Evolutionary conservation across 2,888 invertebrate genomes (phyloP).

Genomic region (Drosophila borborema): DNA sequence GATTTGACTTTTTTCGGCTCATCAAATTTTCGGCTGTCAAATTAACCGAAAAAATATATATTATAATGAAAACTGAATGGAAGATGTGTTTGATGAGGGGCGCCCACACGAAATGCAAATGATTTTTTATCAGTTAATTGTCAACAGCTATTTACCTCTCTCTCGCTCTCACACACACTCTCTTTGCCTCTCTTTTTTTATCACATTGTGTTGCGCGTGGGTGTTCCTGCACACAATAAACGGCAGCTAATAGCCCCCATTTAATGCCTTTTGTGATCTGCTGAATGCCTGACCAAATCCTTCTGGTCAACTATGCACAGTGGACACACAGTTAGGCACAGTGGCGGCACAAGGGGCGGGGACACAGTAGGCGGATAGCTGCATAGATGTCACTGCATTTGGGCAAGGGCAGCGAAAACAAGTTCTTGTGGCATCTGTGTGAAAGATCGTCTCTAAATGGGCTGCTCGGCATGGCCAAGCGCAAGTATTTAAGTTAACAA

Average conservation of each 20-base stretch:
- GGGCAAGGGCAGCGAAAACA: conserved; percentile 72
- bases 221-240: conserved; percentile 70
- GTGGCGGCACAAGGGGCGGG: background rate
- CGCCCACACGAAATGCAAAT: conserved; percentile 68
- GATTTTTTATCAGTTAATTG: conserved; percentile 74
- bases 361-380: background rate
- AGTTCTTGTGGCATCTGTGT: conserved; percentile 55
- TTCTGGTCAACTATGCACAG: conserved; percentile 51
- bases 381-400: conserved; percentile 59
- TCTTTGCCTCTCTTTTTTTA: background rate
- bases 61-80: conserved; percentile 42
- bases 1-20: conserved; percentile 13
- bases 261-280: conserved; percentile 51
- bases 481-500: conserved; percentile 81
- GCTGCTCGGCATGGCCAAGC: conserved; percentile 39
- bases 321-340: background rate
- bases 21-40: conserved; percentile 60
- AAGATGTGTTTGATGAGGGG: conserved; percentile 10
- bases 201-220: conserved; percentile 60
- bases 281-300: conserved; percentile 50
- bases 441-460: conserved; percentile 64
- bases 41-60: conserved; percentile 53
- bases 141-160: background rate
- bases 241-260: conserved; percentile 75
- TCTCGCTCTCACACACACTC: background rate